Percentiles rank a stretch among this genome's conserved stretches.
Evolutionary conservation across 2,888 invertebrate genomes (phyloP).

Genomic region (Dicyrtomina minuta): DNA sequence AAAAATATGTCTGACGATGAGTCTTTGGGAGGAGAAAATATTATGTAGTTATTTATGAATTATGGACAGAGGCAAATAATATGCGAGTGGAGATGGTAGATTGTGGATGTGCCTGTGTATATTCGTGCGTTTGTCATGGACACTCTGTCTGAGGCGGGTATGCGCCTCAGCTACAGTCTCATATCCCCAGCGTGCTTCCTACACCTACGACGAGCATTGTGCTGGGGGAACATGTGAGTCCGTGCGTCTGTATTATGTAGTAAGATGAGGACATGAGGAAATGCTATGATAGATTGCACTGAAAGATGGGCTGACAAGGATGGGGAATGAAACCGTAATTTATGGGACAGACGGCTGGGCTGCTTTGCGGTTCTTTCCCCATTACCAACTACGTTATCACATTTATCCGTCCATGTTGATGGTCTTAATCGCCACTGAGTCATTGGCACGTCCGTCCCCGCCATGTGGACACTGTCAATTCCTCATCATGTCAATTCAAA

Average conservation of each 20-base stretch:
- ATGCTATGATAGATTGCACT: slow-evolving; percentile 33
- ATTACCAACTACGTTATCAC: slow-evolving; percentile 29
- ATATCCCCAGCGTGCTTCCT: too few species aligned
- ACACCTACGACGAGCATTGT: too few species aligned
- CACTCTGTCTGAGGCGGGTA: not conserved
- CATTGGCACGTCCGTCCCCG: slow-evolving; percentile 31
- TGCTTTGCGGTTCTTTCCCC: slow-evolving; percentile 29
- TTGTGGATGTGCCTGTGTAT: not conserved
- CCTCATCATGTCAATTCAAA: slow-evolving; percentile 22
- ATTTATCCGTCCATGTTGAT: slow-evolving; percentile 29
- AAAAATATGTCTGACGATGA: not conserved
- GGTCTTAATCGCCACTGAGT: slow-evolving; percentile 31
- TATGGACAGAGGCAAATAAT: slow-evolving; percentile 9
- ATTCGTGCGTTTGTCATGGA: slow-evolving; percentile 1
- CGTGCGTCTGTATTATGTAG: not conserved
- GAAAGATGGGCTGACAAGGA: slow-evolving; percentile 26
- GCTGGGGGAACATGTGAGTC: too few species aligned
- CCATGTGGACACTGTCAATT: slow-evolving; percentile 31
- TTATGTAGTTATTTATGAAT: slow-evolving; percentile 6
- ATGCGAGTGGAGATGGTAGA: too few species aligned
- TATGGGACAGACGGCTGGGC: slow-evolving; percentile 19
- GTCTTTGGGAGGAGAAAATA: too few species aligned
- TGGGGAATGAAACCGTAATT: slow-evolving; percentile 30
- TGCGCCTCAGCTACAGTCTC: not conserved
- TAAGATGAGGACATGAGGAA: slow-evolving; percentile 22